Conservation (phyloP, 2,797 vertebrate species). For the Ceyx erithaca region DNA sequence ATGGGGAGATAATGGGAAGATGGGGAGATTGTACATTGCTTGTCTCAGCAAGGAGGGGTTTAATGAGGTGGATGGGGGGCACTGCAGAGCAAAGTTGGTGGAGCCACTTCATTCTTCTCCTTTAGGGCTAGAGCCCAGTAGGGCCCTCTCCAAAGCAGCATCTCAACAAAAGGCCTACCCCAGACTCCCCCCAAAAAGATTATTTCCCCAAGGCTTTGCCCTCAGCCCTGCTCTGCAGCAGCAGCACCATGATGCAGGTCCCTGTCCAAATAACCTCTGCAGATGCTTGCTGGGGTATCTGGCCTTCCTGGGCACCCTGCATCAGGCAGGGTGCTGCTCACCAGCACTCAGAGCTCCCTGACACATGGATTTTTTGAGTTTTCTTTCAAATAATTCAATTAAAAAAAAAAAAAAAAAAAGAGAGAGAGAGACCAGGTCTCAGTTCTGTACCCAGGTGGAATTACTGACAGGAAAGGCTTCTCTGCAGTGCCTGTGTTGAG, state of each 20-base stretch:
- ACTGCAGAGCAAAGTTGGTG: neutral
- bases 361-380: neutral
- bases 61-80: neutral
- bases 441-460: neutral
- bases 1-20: neutral
- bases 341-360: neutral
- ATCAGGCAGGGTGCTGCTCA: neutral
- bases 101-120: neutral
- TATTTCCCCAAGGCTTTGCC: neutral
- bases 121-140: fast-evolving
- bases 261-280: neutral
- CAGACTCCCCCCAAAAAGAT: fast-evolving
- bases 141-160: neutral
- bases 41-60: neutral
- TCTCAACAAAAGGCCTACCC: neutral
- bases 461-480: neutral
- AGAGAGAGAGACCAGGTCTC: neutral
- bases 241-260: fast-evolving
- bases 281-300: neutral
- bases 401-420: no score
- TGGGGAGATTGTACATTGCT: neutral
- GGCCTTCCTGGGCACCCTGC: neutral
- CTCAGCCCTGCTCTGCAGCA: fast-evolving
- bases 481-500: fast-evolving
- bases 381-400: neutral